Percentiles rank a stretch among this genome's conserved stretches.
These are phyloP conservation scores for Neocrepidodera transversa DNA, from an alignment of 2,888 invertebrate genomes.

Conservation along the genomic window DNA sequence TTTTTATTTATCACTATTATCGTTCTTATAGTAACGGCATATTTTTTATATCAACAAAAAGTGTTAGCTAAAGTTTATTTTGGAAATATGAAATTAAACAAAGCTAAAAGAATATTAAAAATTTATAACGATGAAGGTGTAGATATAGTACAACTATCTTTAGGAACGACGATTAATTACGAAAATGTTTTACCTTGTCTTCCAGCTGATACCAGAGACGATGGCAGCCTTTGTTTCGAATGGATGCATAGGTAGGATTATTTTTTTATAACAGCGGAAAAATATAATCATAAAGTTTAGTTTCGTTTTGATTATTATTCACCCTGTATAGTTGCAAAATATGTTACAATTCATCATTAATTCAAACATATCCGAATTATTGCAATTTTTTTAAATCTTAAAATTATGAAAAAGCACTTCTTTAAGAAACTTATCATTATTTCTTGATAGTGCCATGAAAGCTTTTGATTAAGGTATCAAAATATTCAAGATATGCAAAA, in stretches of 20 bases:
- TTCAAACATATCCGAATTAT: too few relatives aligned
- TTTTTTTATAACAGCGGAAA: too few relatives aligned
- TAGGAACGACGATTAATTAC: slow-evolving; percentile 69
- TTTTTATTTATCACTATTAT: slow-evolving; percentile 82
- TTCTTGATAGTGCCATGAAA: too few relatives aligned
- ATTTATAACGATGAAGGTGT: slow-evolving; percentile 76
- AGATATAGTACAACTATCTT: slow-evolving; percentile 72
- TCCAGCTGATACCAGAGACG: slow-evolving; percentile 65
- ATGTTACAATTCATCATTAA: too few relatives aligned
- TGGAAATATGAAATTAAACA: slow-evolving; percentile 82
- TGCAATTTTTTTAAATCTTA: too few relatives aligned
- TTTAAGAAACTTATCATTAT: too few relatives aligned
- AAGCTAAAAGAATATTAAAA: slow-evolving; percentile 75
- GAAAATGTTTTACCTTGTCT: slow-evolving; percentile 78
- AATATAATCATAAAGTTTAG: too few relatives aligned
- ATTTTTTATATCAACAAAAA: slow-evolving; percentile 83
- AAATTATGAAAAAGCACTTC: too few relatives aligned
- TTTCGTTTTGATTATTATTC: too few relatives aligned
- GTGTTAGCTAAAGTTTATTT: slow-evolving; percentile 84
- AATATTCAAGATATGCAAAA: too few relatives aligned
- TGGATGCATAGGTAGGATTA: slow-evolving; percentile 72
- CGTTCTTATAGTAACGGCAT: slow-evolving; percentile 83
- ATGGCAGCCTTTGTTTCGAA: slow-evolving; percentile 79
- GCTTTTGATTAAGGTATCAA: too few relatives aligned
- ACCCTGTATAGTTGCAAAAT: too few relatives aligned